Conservation (phyloP, 2,888 invertebrate genomes). For the Macrophya alboannulata region DNA sequence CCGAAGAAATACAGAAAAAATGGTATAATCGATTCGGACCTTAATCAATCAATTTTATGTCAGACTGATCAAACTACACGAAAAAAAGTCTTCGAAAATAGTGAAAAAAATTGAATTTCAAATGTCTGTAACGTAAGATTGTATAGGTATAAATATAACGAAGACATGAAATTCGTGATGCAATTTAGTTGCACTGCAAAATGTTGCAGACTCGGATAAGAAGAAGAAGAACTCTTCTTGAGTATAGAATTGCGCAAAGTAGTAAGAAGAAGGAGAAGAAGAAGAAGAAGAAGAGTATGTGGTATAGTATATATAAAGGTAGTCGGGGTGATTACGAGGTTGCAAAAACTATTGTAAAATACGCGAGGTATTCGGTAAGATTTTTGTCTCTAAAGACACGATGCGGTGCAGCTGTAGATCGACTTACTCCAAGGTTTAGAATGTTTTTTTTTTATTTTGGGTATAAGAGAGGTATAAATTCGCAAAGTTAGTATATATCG, state of each 20-base stretch:
- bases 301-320: slow-evolving; percentile 17
- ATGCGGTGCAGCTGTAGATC: not conserved
- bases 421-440: not conserved
- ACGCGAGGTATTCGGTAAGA: not conserved
- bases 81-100: not conserved
- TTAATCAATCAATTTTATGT: no score
- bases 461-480: not conserved
- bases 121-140: not conserved
- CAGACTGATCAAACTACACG: no score
- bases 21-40: no score
- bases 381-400: not conserved
- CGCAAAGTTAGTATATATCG: not conserved
- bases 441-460: slow-evolving; percentile 14
- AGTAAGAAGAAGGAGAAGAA: slow-evolving; percentile 23
- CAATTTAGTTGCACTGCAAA: not conserved
- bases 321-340: slow-evolving; percentile 26
- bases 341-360: not conserved
- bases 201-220: not conserved
- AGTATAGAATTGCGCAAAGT: slow-evolving; percentile 1
- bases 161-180: not conserved
- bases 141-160: no score
- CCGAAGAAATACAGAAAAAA: no score
- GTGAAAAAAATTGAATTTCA: not conserved
- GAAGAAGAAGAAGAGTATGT: slow-evolving; percentile 19
- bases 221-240: not conserved